Conservation (phyloP, 2,113 vertebrate genomes). For the Petrocephalus microphthalmus region DNA sequence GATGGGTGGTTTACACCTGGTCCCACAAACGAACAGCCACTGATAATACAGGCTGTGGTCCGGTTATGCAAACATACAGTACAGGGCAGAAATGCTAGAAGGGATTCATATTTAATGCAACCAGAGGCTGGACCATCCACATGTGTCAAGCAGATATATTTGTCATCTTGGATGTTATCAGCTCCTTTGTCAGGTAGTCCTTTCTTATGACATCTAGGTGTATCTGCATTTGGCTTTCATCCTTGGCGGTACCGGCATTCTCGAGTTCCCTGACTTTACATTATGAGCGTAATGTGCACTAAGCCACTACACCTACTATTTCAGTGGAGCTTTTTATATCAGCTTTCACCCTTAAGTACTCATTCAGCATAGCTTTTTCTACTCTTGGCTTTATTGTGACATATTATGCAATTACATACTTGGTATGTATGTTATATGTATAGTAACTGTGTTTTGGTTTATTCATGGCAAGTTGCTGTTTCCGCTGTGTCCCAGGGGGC, state of each 20-base stretch:
- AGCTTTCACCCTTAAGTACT: not conserved
- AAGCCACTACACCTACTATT: not conserved
- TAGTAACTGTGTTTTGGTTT: not conserved
- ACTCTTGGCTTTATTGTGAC: not conserved
- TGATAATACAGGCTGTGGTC: not conserved
- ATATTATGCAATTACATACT: not conserved
- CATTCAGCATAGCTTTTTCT: not conserved
- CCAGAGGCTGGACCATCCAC: not conserved
- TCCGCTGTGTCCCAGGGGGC: constrained; percentile 34
- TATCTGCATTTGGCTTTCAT: not conserved
- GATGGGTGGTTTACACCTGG: not conserved
- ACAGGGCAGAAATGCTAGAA: not conserved
- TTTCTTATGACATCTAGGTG: not conserved
- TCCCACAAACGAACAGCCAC: not conserved
- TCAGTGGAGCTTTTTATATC: not conserved
- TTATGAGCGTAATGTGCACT: not conserved
- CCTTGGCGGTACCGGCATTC: not conserved
- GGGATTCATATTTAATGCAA: not conserved
- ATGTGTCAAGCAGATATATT: not conserved
- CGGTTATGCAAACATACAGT: not conserved
- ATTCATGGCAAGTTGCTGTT: not conserved
- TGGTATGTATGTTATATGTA: not conserved
- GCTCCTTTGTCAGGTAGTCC: not conserved
- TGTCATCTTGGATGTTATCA: not conserved
- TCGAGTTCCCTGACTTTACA: not conserved